Conservation (phyloP, 2,797 vertebrate species). For the Gymnodraco acuticeps region DNA sequence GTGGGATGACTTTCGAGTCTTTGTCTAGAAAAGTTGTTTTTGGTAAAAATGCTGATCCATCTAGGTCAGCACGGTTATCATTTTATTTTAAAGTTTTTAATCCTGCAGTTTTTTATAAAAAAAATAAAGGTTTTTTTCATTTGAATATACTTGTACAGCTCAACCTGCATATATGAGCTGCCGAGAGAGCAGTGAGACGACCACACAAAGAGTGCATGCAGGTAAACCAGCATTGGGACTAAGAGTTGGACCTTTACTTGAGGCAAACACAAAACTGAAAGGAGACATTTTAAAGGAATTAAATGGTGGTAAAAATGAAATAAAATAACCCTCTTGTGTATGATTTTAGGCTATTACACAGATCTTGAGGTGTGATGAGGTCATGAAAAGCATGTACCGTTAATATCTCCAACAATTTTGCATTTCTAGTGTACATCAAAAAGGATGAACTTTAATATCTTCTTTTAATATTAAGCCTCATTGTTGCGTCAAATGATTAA, state of each 20-base stretch:
- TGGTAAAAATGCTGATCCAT: slow-evolving; percentile 9
- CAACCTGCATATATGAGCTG: slow-evolving; percentile 43
- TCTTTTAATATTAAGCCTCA: too few relatives aligned
- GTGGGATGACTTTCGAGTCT: slow-evolving; percentile 26
- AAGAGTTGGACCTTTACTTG: neutral
- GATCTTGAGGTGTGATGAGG: too few relatives aligned
- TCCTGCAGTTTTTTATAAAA: slow-evolving; percentile 1
- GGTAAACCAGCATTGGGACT: neutral
- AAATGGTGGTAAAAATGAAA: neutral
- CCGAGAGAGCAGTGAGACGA: slow-evolving; percentile 23
- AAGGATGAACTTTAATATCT: too few relatives aligned
- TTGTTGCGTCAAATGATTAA: too few relatives aligned
- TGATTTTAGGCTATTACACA: slow-evolving; percentile 2
- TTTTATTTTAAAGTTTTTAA: neutral
- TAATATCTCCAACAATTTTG: too few relatives aligned
- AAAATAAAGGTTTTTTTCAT: neutral
- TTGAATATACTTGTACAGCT: neutral
- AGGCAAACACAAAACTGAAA: slow-evolving; percentile 6
- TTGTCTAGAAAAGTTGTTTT: slow-evolving; percentile 4
- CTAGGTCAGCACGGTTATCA: neutral
- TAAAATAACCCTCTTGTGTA: neutral
- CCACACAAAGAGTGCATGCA: slow-evolving; percentile 5
- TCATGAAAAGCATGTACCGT: too few relatives aligned
- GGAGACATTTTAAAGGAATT: neutral
- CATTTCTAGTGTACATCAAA: too few relatives aligned